Evolutionary conservation across 2,888 invertebrate genomes (phyloP), one percentile per base, ranked within the genome.

Genomic region (Alsophila aescularia): DNA sequence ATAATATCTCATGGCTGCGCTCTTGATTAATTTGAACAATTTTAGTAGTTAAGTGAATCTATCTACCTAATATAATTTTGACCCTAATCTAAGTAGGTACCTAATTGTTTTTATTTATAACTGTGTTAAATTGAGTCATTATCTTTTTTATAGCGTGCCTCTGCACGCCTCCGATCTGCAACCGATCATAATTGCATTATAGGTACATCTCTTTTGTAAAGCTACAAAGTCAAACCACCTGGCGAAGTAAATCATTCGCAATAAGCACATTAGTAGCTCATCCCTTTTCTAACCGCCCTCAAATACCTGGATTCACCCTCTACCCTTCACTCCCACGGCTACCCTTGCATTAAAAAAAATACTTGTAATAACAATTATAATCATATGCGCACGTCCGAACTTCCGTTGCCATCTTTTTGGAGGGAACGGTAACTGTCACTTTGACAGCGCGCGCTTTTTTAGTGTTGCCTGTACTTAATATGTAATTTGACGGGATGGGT

Each of bases 401-500:
- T 88, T 87, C 88, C 90, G 90, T 74, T 51, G 41, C 47, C 41
- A 59, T 57, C 44, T 70, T 73, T 69, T 69, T 67, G 62, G 69
- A 74, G 80, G 80, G 81, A 72, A 72, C 64, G 45, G 65, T 62
- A 73, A 73, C 79, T 79, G 85, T 85, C 82, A 85, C 71, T 81
- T 75, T 81, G 84, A 85, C 81, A 84, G 77, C 75, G 73, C 79
- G 72, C 31, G 44, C 41, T 56, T 83, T 85, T 85, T 87, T 85
- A 84, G 79, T 83, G 80, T 79, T 83, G 72, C 85, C 76, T 75
- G 74, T 75, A 83, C 69, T 88, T 87, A 89, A 85, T 88, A 85
- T 89, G 87, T 89, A 89, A 90, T 90, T 90, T 90, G 87, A 82
- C 80, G 80, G 83, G 83, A 86, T 85, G 85, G 80, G 74, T 74